Evolutionary conservation across 1,140 invertebrate genomes (phyloP).

Genomic region (Eulimnadia texana): DNA sequence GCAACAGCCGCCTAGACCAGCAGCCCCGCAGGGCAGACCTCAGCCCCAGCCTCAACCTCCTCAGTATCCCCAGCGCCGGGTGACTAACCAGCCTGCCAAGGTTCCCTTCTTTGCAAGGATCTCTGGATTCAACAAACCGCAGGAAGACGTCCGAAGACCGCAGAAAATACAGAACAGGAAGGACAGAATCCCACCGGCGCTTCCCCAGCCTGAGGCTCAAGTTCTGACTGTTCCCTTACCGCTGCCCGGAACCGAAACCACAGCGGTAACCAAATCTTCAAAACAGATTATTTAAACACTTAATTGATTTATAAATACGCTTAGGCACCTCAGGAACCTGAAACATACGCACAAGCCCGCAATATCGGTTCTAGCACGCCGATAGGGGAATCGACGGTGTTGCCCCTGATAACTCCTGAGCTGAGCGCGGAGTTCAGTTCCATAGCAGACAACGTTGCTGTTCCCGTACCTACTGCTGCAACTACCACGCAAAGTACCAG

Average conservation of each 20-base stretch:
- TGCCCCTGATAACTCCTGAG: too few relatives aligned
- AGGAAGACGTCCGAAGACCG: conserved; percentile 20
- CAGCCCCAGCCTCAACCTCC: not conserved
- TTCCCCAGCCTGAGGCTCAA: not conserved
- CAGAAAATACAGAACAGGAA: conserved; percentile 1
- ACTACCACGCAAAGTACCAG: not conserved
- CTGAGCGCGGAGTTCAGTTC: too few relatives aligned
- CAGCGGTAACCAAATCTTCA: not conserved
- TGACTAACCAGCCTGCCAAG: not conserved
- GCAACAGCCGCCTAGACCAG: not conserved
- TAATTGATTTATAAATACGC: too few relatives aligned
- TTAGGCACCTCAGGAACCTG: too few relatives aligned
- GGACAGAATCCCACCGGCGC: not conserved
- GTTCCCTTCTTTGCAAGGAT: not conserved
- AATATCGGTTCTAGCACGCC: too few relatives aligned
- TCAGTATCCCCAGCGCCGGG: not conserved
- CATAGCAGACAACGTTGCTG: too few relatives aligned
- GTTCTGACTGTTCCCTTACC: not conserved
- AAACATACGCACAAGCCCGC: too few relatives aligned
- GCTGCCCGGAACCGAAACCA: not conserved
- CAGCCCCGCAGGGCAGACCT: not conserved
- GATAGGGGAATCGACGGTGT: too few relatives aligned
- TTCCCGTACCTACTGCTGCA: too few relatives aligned
- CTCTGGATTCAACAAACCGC: conserved; percentile 15
- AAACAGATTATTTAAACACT: too few relatives aligned